Percentiles rank a stretch among this genome's conserved stretches.
These are phyloP conservation scores for Gadus macrocephalus DNA, from an alignment of 2,113 vertebrate genomes.

Conservation along the genomic window DNA sequence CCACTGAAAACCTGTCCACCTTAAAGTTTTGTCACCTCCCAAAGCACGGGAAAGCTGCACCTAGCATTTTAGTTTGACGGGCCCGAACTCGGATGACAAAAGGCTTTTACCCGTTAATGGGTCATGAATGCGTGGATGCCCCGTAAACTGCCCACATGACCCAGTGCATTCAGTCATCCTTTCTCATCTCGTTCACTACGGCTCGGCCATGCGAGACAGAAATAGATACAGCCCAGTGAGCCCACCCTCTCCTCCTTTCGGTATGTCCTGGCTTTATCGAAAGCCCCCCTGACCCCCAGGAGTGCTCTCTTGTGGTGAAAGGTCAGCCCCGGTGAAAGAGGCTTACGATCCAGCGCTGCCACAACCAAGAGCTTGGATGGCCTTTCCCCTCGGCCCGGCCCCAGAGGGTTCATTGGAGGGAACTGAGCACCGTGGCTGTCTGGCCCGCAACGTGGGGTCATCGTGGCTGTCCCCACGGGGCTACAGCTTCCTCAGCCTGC, in stretches of 20 bases:
- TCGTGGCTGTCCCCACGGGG: conserved; percentile 18
- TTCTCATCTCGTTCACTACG: no score
- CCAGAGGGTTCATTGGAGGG: conserved; percentile 1
- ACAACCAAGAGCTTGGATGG: conserved; percentile 20
- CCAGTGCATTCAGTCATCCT: no score
- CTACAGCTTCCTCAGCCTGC: conserved; percentile 9
- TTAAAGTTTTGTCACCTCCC: no score
- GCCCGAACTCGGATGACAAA: no score
- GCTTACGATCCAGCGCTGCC: conserved; percentile 37
- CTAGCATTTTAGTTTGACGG: no score
- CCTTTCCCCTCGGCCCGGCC: conserved; percentile 31
- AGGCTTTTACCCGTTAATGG: no score
- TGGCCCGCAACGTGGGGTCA: no score
- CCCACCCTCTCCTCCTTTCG: conserved; percentile 32
- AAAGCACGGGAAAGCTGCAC: no score
- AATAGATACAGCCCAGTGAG: conserved; percentile 34
- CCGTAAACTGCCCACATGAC: no score
- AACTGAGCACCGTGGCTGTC: no score
- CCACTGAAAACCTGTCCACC: no score
- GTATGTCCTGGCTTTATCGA: conserved; percentile 39
- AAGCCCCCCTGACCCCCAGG: conserved; percentile 19
- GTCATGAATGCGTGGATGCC: no score
- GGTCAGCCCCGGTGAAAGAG: conserved; percentile 26
- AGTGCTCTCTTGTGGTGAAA: conserved; percentile 37
- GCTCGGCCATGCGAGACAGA: conserved; percentile 1